Conservation (phyloP, 2,888 invertebrate genomes). For the Argynnis bischoffii region DNA sequence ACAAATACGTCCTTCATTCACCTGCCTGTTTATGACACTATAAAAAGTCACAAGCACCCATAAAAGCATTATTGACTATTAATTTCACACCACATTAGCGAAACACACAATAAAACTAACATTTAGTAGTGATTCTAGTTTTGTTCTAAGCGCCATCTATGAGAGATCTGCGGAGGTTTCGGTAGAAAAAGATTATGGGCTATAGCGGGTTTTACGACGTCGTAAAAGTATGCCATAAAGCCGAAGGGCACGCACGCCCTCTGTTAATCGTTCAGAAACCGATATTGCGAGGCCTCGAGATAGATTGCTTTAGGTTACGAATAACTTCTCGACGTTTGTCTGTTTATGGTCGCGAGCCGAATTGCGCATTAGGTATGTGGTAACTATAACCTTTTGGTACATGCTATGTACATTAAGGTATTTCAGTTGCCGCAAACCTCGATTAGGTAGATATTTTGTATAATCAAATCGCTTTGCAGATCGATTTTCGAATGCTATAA, state of each 20-base stretch:
- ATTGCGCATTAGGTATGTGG: conserved; percentile 46
- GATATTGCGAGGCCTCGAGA: conserved; percentile 80
- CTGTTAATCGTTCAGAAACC: conserved; percentile 82
- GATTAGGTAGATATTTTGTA: conserved; percentile 8
- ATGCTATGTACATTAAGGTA: conserved; percentile 13
- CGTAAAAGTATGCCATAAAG: conserved; percentile 81
- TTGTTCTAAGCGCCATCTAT: conserved; percentile 77
- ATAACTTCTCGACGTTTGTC: conserved; percentile 76
- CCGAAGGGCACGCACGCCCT: conserved; percentile 81
- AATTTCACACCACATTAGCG: conserved; percentile 83
- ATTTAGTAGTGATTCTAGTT: conserved; percentile 70
- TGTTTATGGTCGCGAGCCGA: conserved; percentile 68
- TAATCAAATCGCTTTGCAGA: conserved; percentile 4
- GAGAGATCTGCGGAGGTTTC: conserved; percentile 54
- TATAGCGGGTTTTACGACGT: conserved; percentile 76
- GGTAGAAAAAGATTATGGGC: conserved; percentile 78
- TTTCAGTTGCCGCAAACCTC: conserved; percentile 20
- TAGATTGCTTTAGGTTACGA: conserved; percentile 77
- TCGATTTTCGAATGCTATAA: neutral
- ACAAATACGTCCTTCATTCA: conserved; percentile 68
- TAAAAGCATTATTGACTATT: conserved; percentile 82
- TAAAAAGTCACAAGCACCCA: conserved; percentile 76
- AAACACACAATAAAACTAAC: conserved; percentile 81
- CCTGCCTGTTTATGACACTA: conserved; percentile 75
- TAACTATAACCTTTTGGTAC: conserved; percentile 33